A percentile compares a stretch with the other conserved stretches of the same genome.
These are phyloP conservation scores for Ornithoptera priamus DNA, from an alignment of 2,888 invertebrate genomes.

Conservation along the genomic window DNA sequence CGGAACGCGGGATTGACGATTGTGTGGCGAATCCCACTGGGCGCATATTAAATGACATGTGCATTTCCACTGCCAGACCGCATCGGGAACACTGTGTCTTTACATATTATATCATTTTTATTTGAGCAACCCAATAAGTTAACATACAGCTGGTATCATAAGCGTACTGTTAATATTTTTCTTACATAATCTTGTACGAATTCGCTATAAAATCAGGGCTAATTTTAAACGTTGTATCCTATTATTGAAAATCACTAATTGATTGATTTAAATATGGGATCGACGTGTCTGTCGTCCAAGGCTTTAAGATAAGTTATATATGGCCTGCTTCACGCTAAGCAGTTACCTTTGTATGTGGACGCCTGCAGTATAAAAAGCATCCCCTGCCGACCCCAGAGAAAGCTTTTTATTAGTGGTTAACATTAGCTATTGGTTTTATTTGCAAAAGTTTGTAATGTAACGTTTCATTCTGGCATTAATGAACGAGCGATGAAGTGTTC, in stretches of 20 bases:
- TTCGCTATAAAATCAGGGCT: slow-evolving; percentile 9
- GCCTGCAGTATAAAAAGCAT: too few relatives aligned
- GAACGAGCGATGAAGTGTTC: not conserved
- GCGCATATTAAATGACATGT: not conserved
- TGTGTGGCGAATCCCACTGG: slow-evolving; percentile 52
- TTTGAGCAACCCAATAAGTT: slow-evolving; percentile 27
- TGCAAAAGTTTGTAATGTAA: not conserved
- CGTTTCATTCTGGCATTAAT: too few relatives aligned
- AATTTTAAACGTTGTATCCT: slow-evolving; percentile 8
- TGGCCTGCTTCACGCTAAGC: too few relatives aligned
- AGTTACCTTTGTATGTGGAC: too few relatives aligned
- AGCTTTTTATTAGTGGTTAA: not conserved
- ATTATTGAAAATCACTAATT: slow-evolving; percentile 14
- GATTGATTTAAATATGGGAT: slow-evolving; percentile 1
- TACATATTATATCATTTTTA: slow-evolving; percentile 23
- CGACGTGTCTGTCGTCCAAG: slow-evolving; percentile 40
- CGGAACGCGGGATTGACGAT: slow-evolving; percentile 69
- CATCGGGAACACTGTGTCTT: slow-evolving; percentile 39
- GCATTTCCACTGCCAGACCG: slow-evolving; percentile 44
- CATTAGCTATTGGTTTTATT: not conserved
- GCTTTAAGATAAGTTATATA: slow-evolving; percentile 70
- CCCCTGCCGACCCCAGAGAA: too few relatives aligned
- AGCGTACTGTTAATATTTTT: slow-evolving; percentile 33
- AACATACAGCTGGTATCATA: slow-evolving; percentile 30
- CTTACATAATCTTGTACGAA: slow-evolving; percentile 33